phyloP scores from a whole-genome alignment of 2,113 vertebrate species.

The Bubo bubo region DNA sequence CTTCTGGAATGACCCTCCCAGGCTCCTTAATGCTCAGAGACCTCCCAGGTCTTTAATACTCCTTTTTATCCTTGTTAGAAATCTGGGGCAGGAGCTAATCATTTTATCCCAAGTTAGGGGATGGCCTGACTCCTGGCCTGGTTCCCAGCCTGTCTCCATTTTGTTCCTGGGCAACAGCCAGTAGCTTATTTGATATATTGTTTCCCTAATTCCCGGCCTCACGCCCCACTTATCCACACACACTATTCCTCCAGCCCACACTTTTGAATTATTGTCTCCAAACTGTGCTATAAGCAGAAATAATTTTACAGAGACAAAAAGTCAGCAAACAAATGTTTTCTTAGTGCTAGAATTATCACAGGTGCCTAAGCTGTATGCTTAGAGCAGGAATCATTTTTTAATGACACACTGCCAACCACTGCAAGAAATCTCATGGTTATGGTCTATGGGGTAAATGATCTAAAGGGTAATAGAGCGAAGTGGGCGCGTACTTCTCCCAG shows the following conservation, averaged over 20 bases:
- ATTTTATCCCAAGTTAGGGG: conserved; percentile 27
- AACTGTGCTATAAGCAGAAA: not conserved
- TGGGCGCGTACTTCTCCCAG: rapidly evolving
- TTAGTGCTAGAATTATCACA: not conserved
- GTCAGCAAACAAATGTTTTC: not conserved
- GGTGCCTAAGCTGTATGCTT: not conserved
- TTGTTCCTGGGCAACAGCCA: conserved; percentile 57
- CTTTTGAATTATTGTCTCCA: not conserved
- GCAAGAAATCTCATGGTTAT: not conserved
- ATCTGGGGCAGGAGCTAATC: conserved; percentile 46
- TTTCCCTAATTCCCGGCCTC: conserved; percentile 47
- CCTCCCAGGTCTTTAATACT: not conserved
- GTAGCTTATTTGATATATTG: conserved; percentile 40
- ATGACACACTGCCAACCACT: not conserved
- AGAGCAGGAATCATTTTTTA: not conserved
- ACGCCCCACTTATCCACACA: not conserved
- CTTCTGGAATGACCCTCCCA: not conserved
- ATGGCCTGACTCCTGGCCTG: conserved; percentile 8
- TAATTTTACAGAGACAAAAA: not conserved
- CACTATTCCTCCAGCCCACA: not conserved
- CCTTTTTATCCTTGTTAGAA: conserved; percentile 7
- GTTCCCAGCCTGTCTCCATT: conserved; percentile 56
- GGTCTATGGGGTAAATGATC: not conserved
- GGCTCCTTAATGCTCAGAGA: not conserved
- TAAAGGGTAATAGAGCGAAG: not conserved